A percentile compares a stretch with the other conserved stretches of the same genome.
Evolutionary conservation across 1,140 invertebrate species (phyloP).

Genomic region (Drosophila aff.): DNA sequence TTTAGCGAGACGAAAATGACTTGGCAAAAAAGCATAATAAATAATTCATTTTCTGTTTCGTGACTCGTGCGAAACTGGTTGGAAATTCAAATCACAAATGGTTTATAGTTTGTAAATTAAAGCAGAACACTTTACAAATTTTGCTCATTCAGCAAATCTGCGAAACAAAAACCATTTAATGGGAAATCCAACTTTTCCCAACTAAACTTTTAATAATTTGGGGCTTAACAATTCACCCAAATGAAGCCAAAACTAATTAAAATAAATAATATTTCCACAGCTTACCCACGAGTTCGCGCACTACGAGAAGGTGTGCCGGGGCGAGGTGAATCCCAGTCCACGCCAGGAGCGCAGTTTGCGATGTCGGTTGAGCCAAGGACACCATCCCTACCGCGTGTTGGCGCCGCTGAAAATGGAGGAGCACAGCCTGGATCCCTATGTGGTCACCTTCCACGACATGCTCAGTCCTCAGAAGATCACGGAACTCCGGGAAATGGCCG

Average conservation of each 20-base stretch:
- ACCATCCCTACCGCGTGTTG: constrained; percentile 91
- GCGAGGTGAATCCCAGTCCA: constrained; percentile 87
- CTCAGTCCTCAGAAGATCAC: constrained; percentile 95
- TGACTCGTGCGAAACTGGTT: constrained; percentile 4
- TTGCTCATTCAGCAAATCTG: too few relatives aligned
- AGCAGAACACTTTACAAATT: background rate
- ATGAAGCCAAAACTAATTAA: constrained; percentile 4
- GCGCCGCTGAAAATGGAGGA: constrained; percentile 97
- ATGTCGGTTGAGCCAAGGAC: constrained; percentile 91
- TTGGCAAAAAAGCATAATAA: background rate
- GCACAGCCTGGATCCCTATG: constrained; percentile 92
- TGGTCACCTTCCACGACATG: constrained; percentile 95
- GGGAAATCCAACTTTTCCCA: background rate
- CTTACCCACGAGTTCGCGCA: constrained; percentile 85
- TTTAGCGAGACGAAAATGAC: background rate
- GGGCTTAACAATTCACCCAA: background rate
- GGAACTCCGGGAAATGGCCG: constrained; percentile 93
- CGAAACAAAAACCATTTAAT: background rate
- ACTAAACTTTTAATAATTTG: background rate
- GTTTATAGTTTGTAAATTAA: constrained; percentile 1
- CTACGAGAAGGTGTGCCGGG: constrained; percentile 94
- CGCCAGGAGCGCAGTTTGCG: constrained; percentile 73
- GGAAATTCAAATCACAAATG: constrained; percentile 13
- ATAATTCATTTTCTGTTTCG: background rate
- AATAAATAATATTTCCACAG: constrained; percentile 19